Evolutionary conservation across 2,113 vertebrate species (phyloP).

Genomic region (Zeus faber): DNA sequence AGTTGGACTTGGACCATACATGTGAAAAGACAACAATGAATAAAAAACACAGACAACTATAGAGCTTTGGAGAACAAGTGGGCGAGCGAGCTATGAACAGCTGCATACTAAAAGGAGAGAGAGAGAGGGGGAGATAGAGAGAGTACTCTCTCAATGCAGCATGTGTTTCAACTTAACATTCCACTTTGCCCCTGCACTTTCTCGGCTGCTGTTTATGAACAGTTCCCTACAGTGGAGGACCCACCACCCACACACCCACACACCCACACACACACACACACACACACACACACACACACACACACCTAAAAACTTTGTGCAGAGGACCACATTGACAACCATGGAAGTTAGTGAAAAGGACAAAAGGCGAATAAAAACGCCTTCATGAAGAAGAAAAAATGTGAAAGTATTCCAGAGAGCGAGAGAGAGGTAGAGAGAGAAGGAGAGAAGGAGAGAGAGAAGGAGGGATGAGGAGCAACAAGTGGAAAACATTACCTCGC

Average conservation of each 20-base stretch:
- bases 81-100: slow-evolving; percentile 13
- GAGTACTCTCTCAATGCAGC: slow-evolving; percentile 68
- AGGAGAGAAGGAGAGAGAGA: background rate
- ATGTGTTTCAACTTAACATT: slow-evolving; percentile 76
- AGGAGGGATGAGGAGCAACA: slow-evolving; percentile 20
- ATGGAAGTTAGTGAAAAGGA: too few species aligned
- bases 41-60: background rate
- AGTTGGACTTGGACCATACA: too few species aligned
- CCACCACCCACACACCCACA: slow-evolving; percentile 38
- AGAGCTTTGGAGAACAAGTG: background rate
- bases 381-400: slow-evolving; percentile 12
- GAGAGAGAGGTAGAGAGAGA: slow-evolving; percentile 8
- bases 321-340: too few species aligned
- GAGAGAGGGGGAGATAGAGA: too few species aligned
- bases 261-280: background rate
- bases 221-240: slow-evolving; percentile 33
- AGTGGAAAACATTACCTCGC: slow-evolving; percentile 50
- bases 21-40: too few species aligned
- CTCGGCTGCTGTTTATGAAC: slow-evolving; percentile 44
- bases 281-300: background rate
- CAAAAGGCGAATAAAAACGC: too few species aligned
- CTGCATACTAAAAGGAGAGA: slow-evolving; percentile 19
- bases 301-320: too few species aligned
- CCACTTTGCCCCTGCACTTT: slow-evolving; percentile 55
- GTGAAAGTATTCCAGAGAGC: slow-evolving; percentile 1